Conservation (phyloP, 2,113 vertebrate genomes). For the Eublepharis macularius region DNA sequence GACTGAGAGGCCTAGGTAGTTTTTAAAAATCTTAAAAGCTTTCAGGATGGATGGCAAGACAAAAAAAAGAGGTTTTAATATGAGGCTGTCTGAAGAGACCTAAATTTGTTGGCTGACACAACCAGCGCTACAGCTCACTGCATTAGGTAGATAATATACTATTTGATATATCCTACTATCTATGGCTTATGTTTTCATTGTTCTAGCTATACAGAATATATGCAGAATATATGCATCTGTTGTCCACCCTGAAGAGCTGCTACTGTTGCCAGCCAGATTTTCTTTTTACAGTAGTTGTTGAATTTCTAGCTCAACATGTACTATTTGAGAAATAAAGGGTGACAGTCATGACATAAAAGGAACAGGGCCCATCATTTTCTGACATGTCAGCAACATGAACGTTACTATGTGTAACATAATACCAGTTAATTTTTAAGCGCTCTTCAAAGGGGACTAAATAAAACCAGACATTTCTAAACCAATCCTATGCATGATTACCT, state of each 20-base stretch:
- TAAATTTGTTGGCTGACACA: background rate
- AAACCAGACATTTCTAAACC: slow-evolving; percentile 5
- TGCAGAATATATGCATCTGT: background rate
- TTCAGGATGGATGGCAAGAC: slow-evolving; percentile 18
- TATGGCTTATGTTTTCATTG: slow-evolving; percentile 65
- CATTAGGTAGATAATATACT: slow-evolving; percentile 9
- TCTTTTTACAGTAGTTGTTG: slow-evolving; percentile 24
- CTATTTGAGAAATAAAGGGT: slow-evolving; percentile 17
- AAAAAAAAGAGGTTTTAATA: slow-evolving; percentile 19
- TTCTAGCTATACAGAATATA: background rate
- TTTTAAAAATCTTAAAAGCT: slow-evolving; percentile 61
- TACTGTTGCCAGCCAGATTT: background rate
- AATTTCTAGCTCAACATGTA: slow-evolving; percentile 36
- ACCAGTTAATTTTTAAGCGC: slow-evolving; percentile 32
- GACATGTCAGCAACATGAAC: slow-evolving; percentile 34
- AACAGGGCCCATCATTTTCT: slow-evolving; percentile 67
- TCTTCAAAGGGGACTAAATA: slow-evolving; percentile 40
- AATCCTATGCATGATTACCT: no score
- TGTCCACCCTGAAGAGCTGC: background rate
- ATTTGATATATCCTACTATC: background rate
- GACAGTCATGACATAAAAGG: slow-evolving; percentile 41
- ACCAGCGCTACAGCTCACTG: background rate
- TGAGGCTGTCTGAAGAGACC: slow-evolving; percentile 25
- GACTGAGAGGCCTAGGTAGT: slow-evolving; percentile 52
- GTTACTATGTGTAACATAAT: background rate